Conservation (phyloP, 92 coral and sea anemone species). For the Umimayanthus chanpuru region DNA sequence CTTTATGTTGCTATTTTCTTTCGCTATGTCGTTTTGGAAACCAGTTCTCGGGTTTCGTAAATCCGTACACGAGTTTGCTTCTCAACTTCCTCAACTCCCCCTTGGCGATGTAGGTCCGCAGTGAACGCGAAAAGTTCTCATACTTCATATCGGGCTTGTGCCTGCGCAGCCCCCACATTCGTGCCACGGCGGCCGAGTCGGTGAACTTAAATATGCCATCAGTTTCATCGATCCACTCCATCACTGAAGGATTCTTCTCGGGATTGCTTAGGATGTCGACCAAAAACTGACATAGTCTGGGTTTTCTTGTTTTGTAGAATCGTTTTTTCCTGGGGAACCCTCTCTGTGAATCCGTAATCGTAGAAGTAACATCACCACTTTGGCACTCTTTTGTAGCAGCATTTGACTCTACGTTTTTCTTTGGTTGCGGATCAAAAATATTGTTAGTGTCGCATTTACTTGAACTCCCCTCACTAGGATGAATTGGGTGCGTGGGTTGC, state of each 20-base stretch:
- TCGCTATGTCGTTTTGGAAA: conserved; percentile 17
- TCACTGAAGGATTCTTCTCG: conserved; percentile 30
- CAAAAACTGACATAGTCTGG: conserved; percentile 34
- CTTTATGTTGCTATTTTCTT: neutral
- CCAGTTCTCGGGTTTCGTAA: conserved; percentile 32
- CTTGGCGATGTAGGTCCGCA: conserved; percentile 41
- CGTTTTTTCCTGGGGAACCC: neutral
- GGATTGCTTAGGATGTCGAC: conserved; percentile 27
- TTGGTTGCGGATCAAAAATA: neutral
- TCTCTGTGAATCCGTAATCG: neutral
- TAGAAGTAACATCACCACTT: neutral
- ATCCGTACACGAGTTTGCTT: conserved; percentile 36
- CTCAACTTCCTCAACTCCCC: conserved; percentile 27
- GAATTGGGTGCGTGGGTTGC: neutral
- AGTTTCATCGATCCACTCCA: conserved; percentile 45
- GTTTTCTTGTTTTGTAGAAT: conserved; percentile 20
- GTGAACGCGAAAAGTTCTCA: conserved; percentile 39
- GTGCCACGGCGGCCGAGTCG: conserved; percentile 34
- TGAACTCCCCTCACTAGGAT: neutral
- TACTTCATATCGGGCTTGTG: conserved; percentile 44
- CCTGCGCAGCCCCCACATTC: conserved; percentile 36
- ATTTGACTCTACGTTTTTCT: neutral
- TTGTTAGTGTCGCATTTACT: neutral
- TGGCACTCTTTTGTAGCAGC: neutral
- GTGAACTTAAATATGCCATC: conserved; percentile 36